A percentile compares a stretch with the other conserved stretches of the same genome.
Evolutionary conservation across 2,888 invertebrate species (phyloP).

Genomic region (Ectemnius cavifrons): DNA sequence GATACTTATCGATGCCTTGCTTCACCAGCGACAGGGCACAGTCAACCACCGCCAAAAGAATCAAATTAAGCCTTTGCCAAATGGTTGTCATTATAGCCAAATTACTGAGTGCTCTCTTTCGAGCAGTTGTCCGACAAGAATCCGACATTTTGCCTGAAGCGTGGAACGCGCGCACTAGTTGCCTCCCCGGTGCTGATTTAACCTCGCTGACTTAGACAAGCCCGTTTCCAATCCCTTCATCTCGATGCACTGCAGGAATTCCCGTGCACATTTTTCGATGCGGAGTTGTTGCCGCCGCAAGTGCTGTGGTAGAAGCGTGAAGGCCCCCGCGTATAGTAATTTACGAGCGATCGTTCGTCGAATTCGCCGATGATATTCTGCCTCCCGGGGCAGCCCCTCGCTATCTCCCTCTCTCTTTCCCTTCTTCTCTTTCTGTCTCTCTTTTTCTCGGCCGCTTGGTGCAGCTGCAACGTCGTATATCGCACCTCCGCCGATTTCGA

Average conservation of each 20-base stretch:
- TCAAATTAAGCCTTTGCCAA: conserved; percentile 45
- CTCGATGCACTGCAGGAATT: conserved; percentile 42
- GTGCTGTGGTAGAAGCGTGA: conserved; percentile 7
- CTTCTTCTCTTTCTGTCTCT: too few species aligned
- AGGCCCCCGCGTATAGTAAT: conserved; percentile 57
- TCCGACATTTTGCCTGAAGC: too few species aligned
- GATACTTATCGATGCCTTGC: conserved; percentile 31
- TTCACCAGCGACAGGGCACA: conserved; percentile 18
- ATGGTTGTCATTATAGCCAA: conserved; percentile 49
- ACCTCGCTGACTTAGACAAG: too few species aligned
- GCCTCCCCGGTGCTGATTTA: conserved; percentile 13
- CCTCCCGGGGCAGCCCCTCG: conserved; percentile 56
- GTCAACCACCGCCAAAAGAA: conserved; percentile 49
- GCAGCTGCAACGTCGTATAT: conserved; percentile 52
- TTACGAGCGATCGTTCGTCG: conserved; percentile 71
- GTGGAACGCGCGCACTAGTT: conserved; percentile 26
- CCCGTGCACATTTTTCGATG: conserved; percentile 49
- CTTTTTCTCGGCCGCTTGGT: conserved; percentile 25
- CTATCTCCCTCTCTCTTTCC: too few species aligned
- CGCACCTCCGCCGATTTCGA: conserved; percentile 56
- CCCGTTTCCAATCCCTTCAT: too few species aligned
- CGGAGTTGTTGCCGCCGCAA: too few species aligned
- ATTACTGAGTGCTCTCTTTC: conserved; percentile 49
- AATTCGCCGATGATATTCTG: conserved; percentile 68
- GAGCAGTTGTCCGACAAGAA: conserved; percentile 25